These are phyloP conservation scores for Cyanoliseus patagonus DNA, from an alignment of 2,113 vertebrate genomes.

Conservation along the genomic window DNA sequence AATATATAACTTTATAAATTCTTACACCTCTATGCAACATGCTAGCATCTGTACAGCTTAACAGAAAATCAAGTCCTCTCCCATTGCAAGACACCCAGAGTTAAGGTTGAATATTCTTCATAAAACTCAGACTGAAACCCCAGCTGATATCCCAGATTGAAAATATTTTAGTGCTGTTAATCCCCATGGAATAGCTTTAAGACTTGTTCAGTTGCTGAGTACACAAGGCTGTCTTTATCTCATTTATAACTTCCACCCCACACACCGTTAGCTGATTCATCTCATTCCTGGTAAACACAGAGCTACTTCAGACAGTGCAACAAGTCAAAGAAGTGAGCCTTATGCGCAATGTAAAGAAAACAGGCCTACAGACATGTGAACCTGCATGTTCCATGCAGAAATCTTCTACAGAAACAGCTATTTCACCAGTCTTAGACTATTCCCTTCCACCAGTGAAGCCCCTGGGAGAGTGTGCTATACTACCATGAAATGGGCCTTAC, in stretches of 20 bases:
- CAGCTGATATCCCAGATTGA: too few species aligned
- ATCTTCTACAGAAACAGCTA: neutral
- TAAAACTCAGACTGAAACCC: too few species aligned
- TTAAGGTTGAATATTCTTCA: neutral
- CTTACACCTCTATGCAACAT: neutral
- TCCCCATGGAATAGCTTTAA: neutral
- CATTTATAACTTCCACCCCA: neutral
- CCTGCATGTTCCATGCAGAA: neutral
- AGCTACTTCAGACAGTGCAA: neutral
- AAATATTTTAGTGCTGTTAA: neutral
- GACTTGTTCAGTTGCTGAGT: neutral
- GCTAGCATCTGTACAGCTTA: neutral
- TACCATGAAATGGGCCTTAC: fast-evolving
- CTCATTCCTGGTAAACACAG: neutral
- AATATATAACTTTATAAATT: neutral
- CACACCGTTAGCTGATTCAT: neutral
- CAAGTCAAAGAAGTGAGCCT: neutral
- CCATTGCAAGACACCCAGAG: neutral
- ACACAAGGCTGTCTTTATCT: neutral
- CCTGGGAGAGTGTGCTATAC: fast-evolving
- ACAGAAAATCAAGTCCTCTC: neutral
- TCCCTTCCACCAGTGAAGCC: neutral
- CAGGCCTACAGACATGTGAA: neutral
- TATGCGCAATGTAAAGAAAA: fast-evolving
- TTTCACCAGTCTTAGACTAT: neutral